These are phyloP conservation scores for Cettia cetti DNA, from an alignment of 2,113 vertebrate species.

Conservation along the genomic window DNA sequence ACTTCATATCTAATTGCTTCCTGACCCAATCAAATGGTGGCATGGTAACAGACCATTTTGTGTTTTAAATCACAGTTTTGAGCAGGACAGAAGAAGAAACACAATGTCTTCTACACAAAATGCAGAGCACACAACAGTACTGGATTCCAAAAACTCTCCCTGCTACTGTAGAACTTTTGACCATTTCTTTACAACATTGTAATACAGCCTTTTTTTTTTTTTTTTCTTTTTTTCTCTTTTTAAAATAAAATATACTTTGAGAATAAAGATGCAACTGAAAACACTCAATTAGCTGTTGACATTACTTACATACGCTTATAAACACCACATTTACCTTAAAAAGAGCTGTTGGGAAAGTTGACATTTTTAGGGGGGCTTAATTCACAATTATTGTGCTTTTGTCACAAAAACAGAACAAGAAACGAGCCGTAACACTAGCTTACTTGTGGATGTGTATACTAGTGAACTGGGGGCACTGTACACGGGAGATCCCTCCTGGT, in stretches of 20 bases:
- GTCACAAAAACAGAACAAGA: constrained; percentile 67
- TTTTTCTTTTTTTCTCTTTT: too few species aligned
- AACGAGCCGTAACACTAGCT: constrained; percentile 64
- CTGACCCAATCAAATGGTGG: not conserved
- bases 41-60: not conserved
- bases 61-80: not conserved
- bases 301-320: constrained; percentile 9
- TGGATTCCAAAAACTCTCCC: not conserved
- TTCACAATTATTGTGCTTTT: constrained; percentile 44
- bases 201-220: not conserved
- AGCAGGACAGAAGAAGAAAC: not conserved
- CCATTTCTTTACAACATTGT: not conserved
- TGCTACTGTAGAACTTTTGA: not conserved
- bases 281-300: not conserved
- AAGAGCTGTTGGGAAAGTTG: not conserved
- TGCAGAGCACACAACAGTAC: not conserved
- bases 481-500: constrained; percentile 83
- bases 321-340: not conserved
- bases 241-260: not conserved
- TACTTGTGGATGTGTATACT: constrained; percentile 85
- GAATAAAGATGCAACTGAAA: not conserved
- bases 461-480: constrained; percentile 83
- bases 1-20: not conserved
- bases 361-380: constrained; percentile 40
- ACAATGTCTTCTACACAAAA: not conserved